Evolutionary conservation across 2,113 vertebrate genomes (phyloP).

Genomic region (Panthera tigris): DNA sequence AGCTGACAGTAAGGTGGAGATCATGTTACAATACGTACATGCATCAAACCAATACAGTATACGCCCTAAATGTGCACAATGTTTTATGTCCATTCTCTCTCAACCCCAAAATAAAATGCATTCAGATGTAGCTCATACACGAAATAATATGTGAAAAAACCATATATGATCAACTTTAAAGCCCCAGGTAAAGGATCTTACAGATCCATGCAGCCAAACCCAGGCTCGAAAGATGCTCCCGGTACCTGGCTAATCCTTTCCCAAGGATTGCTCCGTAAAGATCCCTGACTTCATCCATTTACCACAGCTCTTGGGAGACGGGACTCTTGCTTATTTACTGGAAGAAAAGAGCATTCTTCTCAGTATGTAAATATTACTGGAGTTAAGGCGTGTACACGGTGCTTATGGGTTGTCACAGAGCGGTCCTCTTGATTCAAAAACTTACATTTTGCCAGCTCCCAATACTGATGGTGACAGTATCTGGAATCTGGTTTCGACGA

Average conservation of each 20-base stretch:
- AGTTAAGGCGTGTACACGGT: no score
- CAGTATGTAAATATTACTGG: background rate
- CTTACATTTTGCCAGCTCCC: background rate
- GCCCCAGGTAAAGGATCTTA: background rate
- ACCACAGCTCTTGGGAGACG: fast-evolving
- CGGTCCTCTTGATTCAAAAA: fast-evolving
- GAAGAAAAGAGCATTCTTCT: background rate
- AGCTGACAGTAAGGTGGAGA: fast-evolving
- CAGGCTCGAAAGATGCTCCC: fast-evolving
- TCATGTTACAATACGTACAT: no score
- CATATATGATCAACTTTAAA: fast-evolving
- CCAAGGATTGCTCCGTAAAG: background rate
- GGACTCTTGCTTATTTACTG: background rate
- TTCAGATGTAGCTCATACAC: background rate
- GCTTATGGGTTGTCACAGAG: no score
- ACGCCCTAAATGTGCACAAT: background rate
- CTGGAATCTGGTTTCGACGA: background rate
- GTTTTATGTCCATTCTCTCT: background rate
- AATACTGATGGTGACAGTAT: fast-evolving
- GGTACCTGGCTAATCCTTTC: fast-evolving
- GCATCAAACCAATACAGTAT: fast-evolving
- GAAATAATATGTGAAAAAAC: fast-evolving
- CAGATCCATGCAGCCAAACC: fast-evolving
- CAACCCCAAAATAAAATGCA: background rate
- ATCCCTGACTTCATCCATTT: background rate